Percentiles rank a stretch among this genome's conserved stretches.
phyloP scores from a whole-genome alignment of 2,797 vertebrate genomes.

The Synanceia verrucosa region DNA sequence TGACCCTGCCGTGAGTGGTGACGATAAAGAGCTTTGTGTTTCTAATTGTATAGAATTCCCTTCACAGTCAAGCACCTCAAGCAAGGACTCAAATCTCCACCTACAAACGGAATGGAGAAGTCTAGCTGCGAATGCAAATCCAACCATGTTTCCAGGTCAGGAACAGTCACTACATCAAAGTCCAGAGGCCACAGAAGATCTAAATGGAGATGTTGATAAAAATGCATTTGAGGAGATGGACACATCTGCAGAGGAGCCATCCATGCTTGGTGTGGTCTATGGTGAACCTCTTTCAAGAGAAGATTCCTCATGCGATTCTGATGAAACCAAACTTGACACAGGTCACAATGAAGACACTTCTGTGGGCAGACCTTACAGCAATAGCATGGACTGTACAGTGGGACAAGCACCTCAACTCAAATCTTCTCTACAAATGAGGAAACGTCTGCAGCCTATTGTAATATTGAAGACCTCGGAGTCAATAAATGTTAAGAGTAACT shows the following conservation, averaged over 20 bases:
- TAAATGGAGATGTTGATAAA: constrained; percentile 39
- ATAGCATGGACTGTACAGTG: constrained; percentile 11
- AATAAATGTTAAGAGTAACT: constrained; percentile 17
- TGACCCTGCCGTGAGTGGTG: background rate
- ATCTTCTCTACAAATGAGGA: constrained; percentile 60
- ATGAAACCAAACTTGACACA: constrained; percentile 31
- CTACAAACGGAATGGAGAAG: constrained; percentile 31
- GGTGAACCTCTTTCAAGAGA: constrained; percentile 65
- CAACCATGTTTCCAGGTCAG: background rate
- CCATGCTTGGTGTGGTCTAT: constrained; percentile 23
- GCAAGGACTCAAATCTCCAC: background rate
- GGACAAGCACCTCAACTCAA: constrained; percentile 38
- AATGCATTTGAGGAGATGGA: constrained; percentile 44
- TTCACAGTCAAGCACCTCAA: constrained; percentile 1
- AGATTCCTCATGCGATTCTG: constrained; percentile 50
- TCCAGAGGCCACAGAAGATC: background rate
- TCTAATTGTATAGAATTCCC: background rate
- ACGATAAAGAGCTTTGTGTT: background rate
- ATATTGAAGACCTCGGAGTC: constrained; percentile 64
- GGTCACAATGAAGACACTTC: constrained; percentile 4
- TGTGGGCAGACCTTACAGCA: background rate
- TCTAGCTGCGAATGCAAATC: constrained; percentile 14
- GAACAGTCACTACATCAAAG: constrained; percentile 19
- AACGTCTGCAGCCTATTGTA: constrained; percentile 79
- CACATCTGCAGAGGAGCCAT: constrained; percentile 20